phyloP scores from a whole-genome alignment of 2,888 invertebrate genomes.

The Cheilosia impressa region DNA sequence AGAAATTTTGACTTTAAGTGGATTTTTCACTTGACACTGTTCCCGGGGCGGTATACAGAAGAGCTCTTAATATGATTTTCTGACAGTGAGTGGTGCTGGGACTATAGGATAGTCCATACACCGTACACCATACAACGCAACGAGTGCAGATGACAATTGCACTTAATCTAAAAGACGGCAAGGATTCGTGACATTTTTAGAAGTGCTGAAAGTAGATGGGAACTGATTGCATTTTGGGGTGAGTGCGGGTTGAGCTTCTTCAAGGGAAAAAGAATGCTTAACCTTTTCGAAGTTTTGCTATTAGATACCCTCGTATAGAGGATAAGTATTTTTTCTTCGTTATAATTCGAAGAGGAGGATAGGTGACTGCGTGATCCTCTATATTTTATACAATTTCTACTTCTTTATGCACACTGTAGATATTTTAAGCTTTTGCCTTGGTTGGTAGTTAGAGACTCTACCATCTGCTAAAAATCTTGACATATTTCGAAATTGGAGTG shows the following conservation, averaged over 20 bases:
- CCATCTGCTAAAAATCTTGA: too few species aligned
- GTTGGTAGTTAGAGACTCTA: too few species aligned
- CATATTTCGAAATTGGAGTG: too few species aligned
- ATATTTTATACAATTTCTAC: too few species aligned
- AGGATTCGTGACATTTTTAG: constrained; percentile 28
- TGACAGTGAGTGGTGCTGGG: constrained; percentile 31
- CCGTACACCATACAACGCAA: not conserved
- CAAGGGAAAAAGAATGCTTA: not conserved
- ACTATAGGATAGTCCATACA: not conserved
- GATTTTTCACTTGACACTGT: constrained; percentile 40
- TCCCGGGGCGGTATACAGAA: not conserved
- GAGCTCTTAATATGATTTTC: constrained; percentile 34
- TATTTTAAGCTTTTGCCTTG: too few species aligned
- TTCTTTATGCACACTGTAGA: too few species aligned
- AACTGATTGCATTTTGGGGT: constrained; percentile 9
- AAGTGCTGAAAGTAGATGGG: not conserved
- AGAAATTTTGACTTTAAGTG: constrained; percentile 44
- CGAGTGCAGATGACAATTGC: constrained; percentile 28
- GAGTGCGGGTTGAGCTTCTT: not conserved
- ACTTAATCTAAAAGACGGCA: constrained; percentile 14
- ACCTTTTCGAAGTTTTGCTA: not conserved
- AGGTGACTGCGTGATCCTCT: not conserved
- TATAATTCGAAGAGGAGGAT: not conserved
- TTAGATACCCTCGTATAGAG: not conserved
- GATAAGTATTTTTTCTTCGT: not conserved